Base-by-base conservation (phyloP, 2,888 invertebrate species). In the Scotopteryx bipunctaria region DNA sequence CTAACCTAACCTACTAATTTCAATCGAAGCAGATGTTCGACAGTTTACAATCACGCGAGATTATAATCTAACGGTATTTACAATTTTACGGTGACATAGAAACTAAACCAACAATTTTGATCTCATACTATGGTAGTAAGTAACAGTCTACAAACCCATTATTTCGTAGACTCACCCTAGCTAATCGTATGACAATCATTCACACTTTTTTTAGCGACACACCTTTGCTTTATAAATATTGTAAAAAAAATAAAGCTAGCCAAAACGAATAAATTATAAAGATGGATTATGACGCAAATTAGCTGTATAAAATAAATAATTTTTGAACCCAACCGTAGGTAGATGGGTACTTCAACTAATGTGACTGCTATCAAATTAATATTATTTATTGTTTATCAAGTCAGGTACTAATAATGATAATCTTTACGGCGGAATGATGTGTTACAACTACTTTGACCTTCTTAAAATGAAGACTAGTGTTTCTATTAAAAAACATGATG, bases 241-340 rank as follows among this genome's bases (percentile, higher is more conserved):
- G 9, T 27, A 4, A 11, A 19, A 42, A 14, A 21, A 50, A 52
- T 38, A 38, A 13, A 16, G 3, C 31, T 15, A 9, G 63, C 59
- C 53, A 66, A 64, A 59, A 59, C 58, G 61, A 66, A 68, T 55
- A 59, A 57, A 59, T 53, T 40, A 45, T 29, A 17, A 36, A 37
- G 56, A 43, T 54, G 54, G 42, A 51, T 53, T 55, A 45, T 56
- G 69, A 70, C 71, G 67, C 59, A 63, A 57, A 66, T 59, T 57
- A 61, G 38, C 55, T 23, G 37, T 38, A 37, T 46, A 40, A 38
- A 31, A 46, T 42, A 31, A 41, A 56, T 50, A 53, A 37, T 23
- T 32, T 13, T 38, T 29, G 17, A 51, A 51, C 42, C 41, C 27
- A 4, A 13, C 31, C 27, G 36, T 25, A 8, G 17, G 32, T 36